Conservation (phyloP, 2,113 vertebrate species). For the Cyphomyrus plagiostoma region DNA sequence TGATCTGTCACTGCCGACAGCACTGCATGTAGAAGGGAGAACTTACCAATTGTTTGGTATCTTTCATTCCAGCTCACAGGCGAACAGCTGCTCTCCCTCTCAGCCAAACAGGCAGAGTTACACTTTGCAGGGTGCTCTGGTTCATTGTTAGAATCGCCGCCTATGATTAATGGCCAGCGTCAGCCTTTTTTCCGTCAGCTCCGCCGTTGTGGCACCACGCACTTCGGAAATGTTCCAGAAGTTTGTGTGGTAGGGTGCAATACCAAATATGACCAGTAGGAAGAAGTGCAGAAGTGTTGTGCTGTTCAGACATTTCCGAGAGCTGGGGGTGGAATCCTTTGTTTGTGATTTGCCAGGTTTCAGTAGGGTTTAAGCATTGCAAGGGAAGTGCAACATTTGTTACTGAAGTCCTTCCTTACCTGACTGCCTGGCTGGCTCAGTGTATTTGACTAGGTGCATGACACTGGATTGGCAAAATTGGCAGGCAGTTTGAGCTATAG, state of each 20-base stretch:
- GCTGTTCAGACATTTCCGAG: neutral
- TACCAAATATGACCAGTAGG: neutral
- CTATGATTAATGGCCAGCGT: neutral
- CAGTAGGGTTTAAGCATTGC: neutral
- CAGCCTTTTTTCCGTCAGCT: neutral
- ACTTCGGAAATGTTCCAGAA: neutral
- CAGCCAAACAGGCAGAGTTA: neutral
- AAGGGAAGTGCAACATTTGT: neutral
- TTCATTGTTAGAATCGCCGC: neutral
- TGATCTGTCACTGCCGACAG: neutral
- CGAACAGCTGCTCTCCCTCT: neutral
- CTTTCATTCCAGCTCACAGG: neutral
- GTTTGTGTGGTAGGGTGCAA: neutral
- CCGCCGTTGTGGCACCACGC: neutral
- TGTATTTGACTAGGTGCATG: neutral
- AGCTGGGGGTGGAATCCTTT: neutral
- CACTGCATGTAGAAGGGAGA: neutral
- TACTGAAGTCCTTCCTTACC: neutral
- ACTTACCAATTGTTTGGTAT: neutral
- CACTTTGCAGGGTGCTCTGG: neutral
- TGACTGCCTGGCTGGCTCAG: neutral
- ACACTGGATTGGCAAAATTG: neutral
- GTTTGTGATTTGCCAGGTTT: neutral
- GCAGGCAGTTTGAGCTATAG: neutral
- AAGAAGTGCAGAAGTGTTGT: neutral